phyloP scores from a whole-genome alignment of 2,113 vertebrate species.

The Centropristis striata region DNA sequence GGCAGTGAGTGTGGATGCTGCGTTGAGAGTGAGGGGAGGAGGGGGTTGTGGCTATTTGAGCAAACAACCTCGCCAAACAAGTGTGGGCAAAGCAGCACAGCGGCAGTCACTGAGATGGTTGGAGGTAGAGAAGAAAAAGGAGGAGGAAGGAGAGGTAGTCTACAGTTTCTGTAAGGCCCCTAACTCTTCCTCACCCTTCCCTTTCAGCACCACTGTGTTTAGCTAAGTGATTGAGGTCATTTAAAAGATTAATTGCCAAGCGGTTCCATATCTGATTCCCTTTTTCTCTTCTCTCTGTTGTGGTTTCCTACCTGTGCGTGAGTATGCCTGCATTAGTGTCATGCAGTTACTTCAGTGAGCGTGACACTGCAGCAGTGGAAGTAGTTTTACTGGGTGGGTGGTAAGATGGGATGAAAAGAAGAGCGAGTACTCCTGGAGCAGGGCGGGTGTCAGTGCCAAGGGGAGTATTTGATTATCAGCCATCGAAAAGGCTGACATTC shows the following conservation, averaged over 20 bases:
- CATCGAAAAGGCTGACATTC: constrained; percentile 67
- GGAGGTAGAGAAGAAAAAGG: constrained; percentile 32
- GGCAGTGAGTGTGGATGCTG: constrained; percentile 45
- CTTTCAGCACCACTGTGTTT: constrained; percentile 55
- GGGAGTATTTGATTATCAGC: constrained; percentile 67
- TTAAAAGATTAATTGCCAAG: constrained; percentile 59
- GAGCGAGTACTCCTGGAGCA: constrained; percentile 32
- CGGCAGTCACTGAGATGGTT: constrained; percentile 67
- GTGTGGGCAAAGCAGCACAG: constrained; percentile 67
- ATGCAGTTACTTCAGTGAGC: constrained; percentile 4
- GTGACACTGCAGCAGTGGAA: constrained; percentile 2
- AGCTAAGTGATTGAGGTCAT: constrained; percentile 62
- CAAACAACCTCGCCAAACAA: constrained; percentile 78
- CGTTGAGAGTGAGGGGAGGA: constrained; percentile 21
- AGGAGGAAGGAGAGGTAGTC: constrained; percentile 32
- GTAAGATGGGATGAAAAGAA: constrained; percentile 52
- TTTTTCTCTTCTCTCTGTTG: not conserved
- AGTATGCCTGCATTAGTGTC: constrained; percentile 41
- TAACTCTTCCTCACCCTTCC: not conserved
- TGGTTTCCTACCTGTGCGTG: constrained; percentile 43
- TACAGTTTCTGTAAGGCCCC: constrained; percentile 36
- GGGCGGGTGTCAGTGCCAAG: constrained; percentile 40
- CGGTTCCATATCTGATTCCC: not conserved
- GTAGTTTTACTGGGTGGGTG: constrained; percentile 42
- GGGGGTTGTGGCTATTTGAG: constrained; percentile 77